Percentiles rank a stretch among this genome's conserved stretches.
Conservation (phyloP, 2,797 vertebrate genomes). For the Eurystomus glaucurus region DNA sequence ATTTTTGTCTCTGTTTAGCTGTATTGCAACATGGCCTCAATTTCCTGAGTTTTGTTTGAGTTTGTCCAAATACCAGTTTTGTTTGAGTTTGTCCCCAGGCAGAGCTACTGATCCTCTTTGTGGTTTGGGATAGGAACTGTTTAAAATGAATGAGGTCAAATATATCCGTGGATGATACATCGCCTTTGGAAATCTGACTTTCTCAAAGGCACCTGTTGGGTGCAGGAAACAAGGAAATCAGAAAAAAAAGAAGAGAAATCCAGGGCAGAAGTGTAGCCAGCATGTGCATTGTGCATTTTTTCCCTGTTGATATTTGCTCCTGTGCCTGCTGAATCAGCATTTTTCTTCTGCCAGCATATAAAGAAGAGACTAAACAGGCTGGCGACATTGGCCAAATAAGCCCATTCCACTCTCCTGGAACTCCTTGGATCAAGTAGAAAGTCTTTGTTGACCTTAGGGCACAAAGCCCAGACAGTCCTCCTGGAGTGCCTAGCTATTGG, state of each 20-base stretch:
- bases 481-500: neutral
- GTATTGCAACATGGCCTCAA: neutral
- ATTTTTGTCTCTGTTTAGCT: neutral
- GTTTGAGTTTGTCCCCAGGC: neutral
- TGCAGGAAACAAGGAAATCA: neutral
- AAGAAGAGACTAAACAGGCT: neutral
- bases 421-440: conserved; percentile 11
- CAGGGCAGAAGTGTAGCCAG: neutral
- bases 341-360: neutral
- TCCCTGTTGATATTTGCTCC: neutral
- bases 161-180: neutral
- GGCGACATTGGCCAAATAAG: neutral
- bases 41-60: neutral
- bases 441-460: neutral
- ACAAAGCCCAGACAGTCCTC: neutral
- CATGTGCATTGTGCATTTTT: neutral
- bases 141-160: neutral
- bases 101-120: neutral
- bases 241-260: neutral
- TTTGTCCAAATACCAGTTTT: neutral
- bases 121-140: neutral
- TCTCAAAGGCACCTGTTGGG: neutral
- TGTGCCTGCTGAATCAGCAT: neutral
- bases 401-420: neutral
- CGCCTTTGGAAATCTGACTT: neutral